Percentiles rank a stretch among this genome's conserved stretches.
Evolutionary conservation across 2,797 vertebrate species (phyloP).

Genomic region (Enteromius anoplus): DNA sequence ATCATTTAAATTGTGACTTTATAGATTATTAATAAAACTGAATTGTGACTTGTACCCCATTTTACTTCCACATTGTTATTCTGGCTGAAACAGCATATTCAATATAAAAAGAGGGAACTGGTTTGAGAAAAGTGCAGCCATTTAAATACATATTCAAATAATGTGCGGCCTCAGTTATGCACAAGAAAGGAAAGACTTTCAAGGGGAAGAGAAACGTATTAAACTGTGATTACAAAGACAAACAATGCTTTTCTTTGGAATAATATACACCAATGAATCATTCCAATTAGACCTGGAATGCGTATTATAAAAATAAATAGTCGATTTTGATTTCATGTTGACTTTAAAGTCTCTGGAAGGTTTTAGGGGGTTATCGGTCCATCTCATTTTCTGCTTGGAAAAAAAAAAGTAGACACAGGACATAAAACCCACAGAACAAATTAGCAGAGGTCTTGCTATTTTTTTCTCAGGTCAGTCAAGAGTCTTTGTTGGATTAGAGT

Average conservation of each 20-base stretch:
- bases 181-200: neutral
- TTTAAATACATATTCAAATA: neutral
- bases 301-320: constrained; percentile 28
- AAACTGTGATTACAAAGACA: constrained; percentile 19
- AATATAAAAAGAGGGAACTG: neutral
- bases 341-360: constrained; percentile 38
- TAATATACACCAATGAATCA: constrained; percentile 20
- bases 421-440: neutral
- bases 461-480: constrained; percentile 5
- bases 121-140: neutral
- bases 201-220: constrained; percentile 1
- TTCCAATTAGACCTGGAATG: constrained; percentile 24
- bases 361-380: constrained; percentile 33
- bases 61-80: neutral
- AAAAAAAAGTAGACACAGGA: constrained; percentile 8
- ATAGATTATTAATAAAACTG: neutral
- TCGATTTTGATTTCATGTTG: constrained; percentile 18
- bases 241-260: constrained; percentile 18
- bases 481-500: constrained; percentile 32
- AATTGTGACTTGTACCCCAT: neutral
- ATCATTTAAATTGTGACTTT: neutral
- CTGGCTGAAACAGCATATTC: neutral
- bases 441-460: constrained; percentile 40
- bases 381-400: constrained; percentile 41
- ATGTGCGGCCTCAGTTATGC: neutral